Evolutionary conservation across 2,113 vertebrate genomes (phyloP), one percentile per base, ranked within the genome.

Genomic region (Zapus hudsonius): DNA sequence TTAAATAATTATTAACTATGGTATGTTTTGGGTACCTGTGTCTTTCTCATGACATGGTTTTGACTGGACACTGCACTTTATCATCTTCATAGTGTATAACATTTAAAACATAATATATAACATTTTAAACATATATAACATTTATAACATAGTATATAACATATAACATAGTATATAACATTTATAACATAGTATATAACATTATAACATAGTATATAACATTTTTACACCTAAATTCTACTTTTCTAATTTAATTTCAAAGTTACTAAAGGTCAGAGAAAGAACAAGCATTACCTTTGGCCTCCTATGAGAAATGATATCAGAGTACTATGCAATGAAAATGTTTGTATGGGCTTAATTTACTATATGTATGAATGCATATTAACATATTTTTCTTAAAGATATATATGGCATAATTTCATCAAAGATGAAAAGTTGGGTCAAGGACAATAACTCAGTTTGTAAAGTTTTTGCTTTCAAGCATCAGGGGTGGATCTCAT

Each of bases 221-320:
- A 72, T 52, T 84, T 92, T 89, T 85, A 12, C 38, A 47, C 2
- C n/a, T 66, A 67, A 61, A 31, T 80, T 93, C 6, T 15, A 72
- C 33, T 93, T 84, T 93, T 61, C 69, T 78, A 76, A 79, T 72
- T 95, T 78, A 78, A 47, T 90, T 92, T 89, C 27, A 89, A 90
- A 80, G 5, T 93, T 90, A 81, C 36, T 80, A 79, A 84, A 40
- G 16, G 69, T n/a, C 4, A 90, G 33, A 84, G 10, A 95, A 87
- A 81, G 93, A 19, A 81, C 92, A 92, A 75, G 69, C 74, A 20
- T 52, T 86, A 75, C 10, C 9, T 94, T 87, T 92, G 27, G 31
- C 38, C 38, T 84, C 15, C 27, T 87, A 92, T 93, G 67, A 87
- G 69, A 88, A 79, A 86, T 92, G 36, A 92, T 82, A 87, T 89